Evolutionary conservation across 2,888 invertebrate species (phyloP).

Genomic region (Eueremaeus valkanovi): DNA sequence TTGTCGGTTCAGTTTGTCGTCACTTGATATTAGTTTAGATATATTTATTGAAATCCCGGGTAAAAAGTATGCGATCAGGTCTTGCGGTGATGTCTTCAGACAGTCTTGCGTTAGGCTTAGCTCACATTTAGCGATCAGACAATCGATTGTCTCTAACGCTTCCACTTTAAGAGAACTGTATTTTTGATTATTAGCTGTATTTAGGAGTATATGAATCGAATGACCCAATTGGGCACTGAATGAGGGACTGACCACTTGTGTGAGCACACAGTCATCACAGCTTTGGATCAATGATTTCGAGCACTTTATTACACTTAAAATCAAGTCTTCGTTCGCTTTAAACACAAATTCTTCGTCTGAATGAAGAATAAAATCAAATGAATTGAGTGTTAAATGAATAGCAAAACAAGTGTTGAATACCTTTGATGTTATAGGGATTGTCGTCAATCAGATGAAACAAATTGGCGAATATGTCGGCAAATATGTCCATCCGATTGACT

Average conservation of each 20-base stretch:
- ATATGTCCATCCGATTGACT: conserved; percentile 17
- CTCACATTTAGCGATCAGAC: neutral
- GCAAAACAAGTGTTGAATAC: neutral
- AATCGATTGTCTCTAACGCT: neutral
- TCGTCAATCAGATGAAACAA: conserved; percentile 19
- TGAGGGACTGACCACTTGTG: conserved; percentile 10
- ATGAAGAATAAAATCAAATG: neutral
- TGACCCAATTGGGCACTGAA: conserved; percentile 31
- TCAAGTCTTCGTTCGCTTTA: neutral
- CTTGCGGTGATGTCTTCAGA: neutral
- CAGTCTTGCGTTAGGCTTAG: neutral
- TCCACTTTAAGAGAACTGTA: conserved; percentile 4
- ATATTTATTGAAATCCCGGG: conserved; percentile 39
- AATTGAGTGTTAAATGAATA: neutral
- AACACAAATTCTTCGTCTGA: neutral
- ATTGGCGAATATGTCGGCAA: conserved; percentile 16
- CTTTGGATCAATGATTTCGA: conserved; percentile 25
- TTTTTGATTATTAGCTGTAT: conserved; percentile 10
- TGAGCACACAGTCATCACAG: conserved; percentile 2
- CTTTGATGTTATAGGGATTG: neutral
- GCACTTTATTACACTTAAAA: conserved; percentile 22
- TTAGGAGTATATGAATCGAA: conserved; percentile 31
- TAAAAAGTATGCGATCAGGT: conserved; percentile 37
- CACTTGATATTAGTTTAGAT: conserved; percentile 28
- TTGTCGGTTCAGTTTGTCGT: conserved; percentile 37